Conservation (phyloP, 2,113 vertebrate genomes). For the Athene cunicularia region DNA sequence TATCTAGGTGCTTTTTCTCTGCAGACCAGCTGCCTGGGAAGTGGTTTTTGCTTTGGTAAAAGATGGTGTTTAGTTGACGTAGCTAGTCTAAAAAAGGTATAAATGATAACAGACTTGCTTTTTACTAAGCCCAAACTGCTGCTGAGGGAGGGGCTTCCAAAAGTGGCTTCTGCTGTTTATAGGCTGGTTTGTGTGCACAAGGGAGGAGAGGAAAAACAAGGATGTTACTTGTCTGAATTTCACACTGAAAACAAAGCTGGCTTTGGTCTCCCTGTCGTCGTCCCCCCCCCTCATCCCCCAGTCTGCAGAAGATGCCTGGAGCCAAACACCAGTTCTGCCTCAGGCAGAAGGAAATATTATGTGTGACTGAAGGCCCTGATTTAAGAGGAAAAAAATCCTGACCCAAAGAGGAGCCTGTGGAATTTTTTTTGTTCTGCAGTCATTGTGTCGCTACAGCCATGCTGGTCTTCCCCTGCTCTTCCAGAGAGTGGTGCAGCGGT, state of each 20-base stretch:
- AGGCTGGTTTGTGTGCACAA: not conserved
- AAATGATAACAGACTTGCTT: not conserved
- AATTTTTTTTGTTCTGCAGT: not conserved
- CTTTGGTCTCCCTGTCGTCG: not conserved
- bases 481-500: not conserved
- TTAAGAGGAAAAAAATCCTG: not conserved
- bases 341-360: not conserved
- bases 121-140: not conserved
- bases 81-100: not conserved
- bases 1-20: not conserved
- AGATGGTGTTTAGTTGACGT: not conserved
- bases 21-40: not conserved
- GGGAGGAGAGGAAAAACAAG: not conserved
- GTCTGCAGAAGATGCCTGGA: not conserved
- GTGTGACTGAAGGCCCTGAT: not conserved
- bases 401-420: not conserved
- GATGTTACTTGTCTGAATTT: not conserved
- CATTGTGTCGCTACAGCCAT: not conserved
- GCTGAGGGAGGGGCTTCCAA: not conserved
- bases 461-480: not conserved
- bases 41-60: not conserved
- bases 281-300: not conserved
- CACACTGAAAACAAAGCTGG: not conserved
- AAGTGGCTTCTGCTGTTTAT: not conserved
- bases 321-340: not conserved